Evolutionary conservation across 2,888 invertebrate genomes (phyloP), one percentile per base, ranked within the genome.

Genomic region (Lepidocyrtoides sp.): DNA sequence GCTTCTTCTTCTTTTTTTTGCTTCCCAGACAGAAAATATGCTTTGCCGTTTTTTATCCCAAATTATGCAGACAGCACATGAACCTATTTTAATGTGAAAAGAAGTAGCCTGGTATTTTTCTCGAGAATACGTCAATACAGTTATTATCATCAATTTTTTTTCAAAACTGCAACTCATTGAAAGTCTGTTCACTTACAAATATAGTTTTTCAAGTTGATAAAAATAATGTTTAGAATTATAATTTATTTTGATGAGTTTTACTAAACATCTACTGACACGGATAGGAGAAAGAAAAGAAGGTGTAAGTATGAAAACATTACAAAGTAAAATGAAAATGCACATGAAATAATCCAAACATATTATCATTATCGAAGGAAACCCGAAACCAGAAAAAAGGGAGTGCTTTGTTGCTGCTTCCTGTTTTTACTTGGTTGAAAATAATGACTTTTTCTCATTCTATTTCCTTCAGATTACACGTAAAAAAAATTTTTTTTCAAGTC

Each of bases 91-190:
- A 2, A 54, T 17, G 5, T 60, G 26, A 60, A 26, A 26, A n/a
- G n/a, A n/a, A 26, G 60, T 26, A 60, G 60, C 26, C 60, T 60
- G 60, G 60, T 26, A 8, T 60, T 60, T 60, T 26, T 60, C 60
- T 60, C 8, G 26, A 14, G n/a, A 17, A 54, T 17, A 17, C 17
- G 51, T 36, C 2, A 36, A 36, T 36, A 54, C 14, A 12, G 17
- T 54, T 54, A 54, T 54, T 54, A 60, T 60, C 5, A 60, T 26
- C 26, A 26, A 60, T 60, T 60, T 23, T 26, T 4, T 26, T 60
- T 10, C 60, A 60, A n/a, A n/a, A n/a, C n/a, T n/a, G n/a, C n/a
- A n/a, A n/a, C n/a, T n/a, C n/a, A n/a, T n/a, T n/a, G n/a, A n/a
- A n/a, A n/a, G n/a, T n/a, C n/a, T n/a, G n/a, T n/a, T n/a, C n/a